phyloP scores from a whole-genome alignment of 1,140 invertebrate genomes.

The Drosophila seguyi region DNA sequence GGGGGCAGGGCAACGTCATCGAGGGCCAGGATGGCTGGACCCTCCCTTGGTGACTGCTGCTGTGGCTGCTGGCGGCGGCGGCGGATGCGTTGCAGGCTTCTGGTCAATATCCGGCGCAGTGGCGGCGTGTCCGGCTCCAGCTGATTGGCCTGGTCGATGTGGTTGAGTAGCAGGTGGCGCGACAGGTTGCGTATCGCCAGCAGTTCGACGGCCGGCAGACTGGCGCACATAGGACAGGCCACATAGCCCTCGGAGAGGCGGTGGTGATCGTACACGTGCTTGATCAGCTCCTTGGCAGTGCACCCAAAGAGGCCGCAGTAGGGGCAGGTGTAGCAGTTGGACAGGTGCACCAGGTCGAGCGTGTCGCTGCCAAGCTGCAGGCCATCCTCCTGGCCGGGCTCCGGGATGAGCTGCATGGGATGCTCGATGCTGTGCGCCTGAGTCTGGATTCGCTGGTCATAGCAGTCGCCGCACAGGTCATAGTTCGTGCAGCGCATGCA shows the following conservation, averaged over 20 bases:
- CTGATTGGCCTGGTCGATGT: constrained; percentile 64
- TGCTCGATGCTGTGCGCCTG: constrained; percentile 46
- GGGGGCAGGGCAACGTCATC: background rate
- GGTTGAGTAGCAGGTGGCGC: constrained; percentile 59
- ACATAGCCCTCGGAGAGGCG: constrained; percentile 50
- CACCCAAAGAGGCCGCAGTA: constrained; percentile 50
- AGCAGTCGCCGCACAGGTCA: constrained; percentile 66
- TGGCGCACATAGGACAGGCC: constrained; percentile 66
- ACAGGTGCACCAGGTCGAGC: constrained; percentile 52
- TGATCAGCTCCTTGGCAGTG: constrained; percentile 58
- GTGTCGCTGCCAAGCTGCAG: constrained; percentile 25
- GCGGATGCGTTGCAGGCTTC: constrained; percentile 28
- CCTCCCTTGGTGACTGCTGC: background rate
- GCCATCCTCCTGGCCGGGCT: constrained; percentile 5
- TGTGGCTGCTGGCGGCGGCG: constrained; percentile 8
- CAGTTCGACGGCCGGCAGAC: constrained; percentile 22
- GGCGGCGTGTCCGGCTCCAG: constrained; percentile 63
- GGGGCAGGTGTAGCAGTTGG: constrained; percentile 67
- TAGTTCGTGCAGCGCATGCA: constrained; percentile 66
- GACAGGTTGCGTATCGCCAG: constrained; percentile 46
- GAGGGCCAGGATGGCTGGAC: background rate
- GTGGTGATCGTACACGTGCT: constrained; percentile 55
- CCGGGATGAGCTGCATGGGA: constrained; percentile 61
- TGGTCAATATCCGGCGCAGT: constrained; percentile 20
- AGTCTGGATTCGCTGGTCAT: constrained; percentile 54